Evolutionary conservation across 2,797 vertebrate genomes (phyloP).

Genomic region (Morelia viridis): DNA sequence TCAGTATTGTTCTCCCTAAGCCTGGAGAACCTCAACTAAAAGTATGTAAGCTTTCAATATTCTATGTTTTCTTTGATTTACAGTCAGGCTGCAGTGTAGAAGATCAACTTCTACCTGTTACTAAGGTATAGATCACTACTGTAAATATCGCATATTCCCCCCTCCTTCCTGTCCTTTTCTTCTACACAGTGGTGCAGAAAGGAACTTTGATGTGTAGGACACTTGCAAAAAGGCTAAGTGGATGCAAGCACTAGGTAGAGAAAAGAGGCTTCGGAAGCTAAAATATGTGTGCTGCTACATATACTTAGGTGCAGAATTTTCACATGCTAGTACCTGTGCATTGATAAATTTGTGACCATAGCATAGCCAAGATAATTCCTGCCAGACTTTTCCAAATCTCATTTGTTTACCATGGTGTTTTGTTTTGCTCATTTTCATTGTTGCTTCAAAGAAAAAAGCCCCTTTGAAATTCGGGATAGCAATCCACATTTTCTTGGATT

Average conservation of each 20-base stretch:
- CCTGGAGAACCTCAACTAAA: not conserved
- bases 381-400: slow-evolving; percentile 39
- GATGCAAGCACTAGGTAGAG: not conserved
- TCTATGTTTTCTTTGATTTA: not conserved
- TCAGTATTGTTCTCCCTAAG: not conserved
- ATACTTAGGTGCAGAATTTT: not conserved
- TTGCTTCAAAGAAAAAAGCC: slow-evolving; percentile 20
- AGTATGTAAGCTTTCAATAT: not conserved
- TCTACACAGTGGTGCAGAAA: not conserved
- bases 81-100: not conserved
- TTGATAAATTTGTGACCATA: slow-evolving; percentile 35
- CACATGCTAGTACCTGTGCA: not conserved
- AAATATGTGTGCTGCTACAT: not conserved
- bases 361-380: slow-evolving; percentile 22
- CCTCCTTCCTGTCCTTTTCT: not conserved
- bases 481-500: slow-evolving; percentile 68
- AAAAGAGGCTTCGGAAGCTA: not conserved
- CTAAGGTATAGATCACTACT: not conserved
- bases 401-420: slow-evolving; percentile 46
- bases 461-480: slow-evolving; percentile 51
- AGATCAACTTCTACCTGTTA: not conserved
- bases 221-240: not conserved
- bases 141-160: not conserved
- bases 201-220: not conserved
- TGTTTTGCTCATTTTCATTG: slow-evolving; percentile 42